Evolutionary conservation across 2,113 vertebrate genomes (phyloP).

Genomic region (Sorex araneus): DNA sequence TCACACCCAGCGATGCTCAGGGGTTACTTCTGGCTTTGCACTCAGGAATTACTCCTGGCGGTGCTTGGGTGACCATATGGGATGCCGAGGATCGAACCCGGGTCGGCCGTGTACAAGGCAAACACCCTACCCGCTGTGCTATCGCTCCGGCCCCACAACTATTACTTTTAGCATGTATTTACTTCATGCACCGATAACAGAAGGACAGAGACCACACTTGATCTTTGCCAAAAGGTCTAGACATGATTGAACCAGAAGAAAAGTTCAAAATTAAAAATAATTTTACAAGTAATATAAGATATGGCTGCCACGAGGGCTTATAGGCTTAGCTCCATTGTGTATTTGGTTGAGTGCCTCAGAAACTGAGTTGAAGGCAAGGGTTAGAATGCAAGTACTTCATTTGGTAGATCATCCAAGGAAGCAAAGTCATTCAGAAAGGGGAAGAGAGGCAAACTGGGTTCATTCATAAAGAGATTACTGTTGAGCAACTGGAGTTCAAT

Average conservation of each 20-base stretch:
- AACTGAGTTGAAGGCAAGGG: not conserved
- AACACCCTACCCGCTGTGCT: too few relatives aligned
- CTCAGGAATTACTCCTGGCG: too few relatives aligned
- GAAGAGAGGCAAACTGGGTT: not conserved
- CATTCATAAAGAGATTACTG: not conserved
- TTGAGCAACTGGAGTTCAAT: not conserved
- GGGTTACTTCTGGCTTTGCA: too few relatives aligned
- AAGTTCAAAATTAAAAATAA: not conserved
- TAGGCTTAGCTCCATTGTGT: not conserved
- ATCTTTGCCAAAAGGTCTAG: not conserved
- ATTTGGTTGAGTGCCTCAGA: not conserved
- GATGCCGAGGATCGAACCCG: too few relatives aligned
- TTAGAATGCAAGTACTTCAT: not conserved
- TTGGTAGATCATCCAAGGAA: not conserved
- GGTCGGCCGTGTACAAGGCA: too few relatives aligned
- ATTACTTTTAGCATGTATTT: constrained; percentile 19
- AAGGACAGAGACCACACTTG: not conserved
- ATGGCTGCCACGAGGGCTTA: not conserved
- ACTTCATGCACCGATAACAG: not conserved
- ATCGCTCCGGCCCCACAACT: too few relatives aligned
- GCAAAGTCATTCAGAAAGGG: not conserved
- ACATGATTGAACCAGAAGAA: not conserved
- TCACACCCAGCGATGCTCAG: too few relatives aligned
- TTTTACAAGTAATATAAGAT: not conserved
- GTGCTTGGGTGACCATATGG: too few relatives aligned